Conservation (phyloP, 2,888 invertebrate genomes). For the Yponomeuta sedellus region DNA sequence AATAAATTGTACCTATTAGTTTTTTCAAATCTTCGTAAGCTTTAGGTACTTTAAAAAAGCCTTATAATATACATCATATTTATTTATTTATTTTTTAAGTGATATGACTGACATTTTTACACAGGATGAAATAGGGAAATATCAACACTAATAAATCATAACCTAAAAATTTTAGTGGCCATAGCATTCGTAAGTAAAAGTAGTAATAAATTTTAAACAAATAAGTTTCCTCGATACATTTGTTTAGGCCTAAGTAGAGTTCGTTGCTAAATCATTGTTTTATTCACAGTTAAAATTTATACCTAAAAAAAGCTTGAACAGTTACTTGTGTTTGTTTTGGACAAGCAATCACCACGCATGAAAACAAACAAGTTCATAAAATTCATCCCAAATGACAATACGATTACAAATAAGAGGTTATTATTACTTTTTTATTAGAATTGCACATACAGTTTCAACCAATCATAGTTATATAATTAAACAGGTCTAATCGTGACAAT, state of each 20-base stretch:
- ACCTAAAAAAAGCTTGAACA: background rate
- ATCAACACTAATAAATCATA: slow-evolving; percentile 2
- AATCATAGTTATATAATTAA: no score
- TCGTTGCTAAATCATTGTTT: slow-evolving; percentile 11
- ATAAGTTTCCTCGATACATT: slow-evolving; percentile 9
- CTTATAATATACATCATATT: slow-evolving; percentile 42
- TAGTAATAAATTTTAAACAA: background rate
- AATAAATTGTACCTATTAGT: slow-evolving; percentile 22
- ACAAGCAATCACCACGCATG: background rate
- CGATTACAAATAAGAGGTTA: background rate
- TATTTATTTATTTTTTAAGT: slow-evolving; percentile 46
- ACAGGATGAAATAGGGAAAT: slow-evolving; percentile 40
- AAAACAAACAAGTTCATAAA: background rate
- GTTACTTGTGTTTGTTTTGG: background rate
- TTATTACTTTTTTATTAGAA: background rate
- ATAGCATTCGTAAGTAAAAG: slow-evolving; percentile 6
- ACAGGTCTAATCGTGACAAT: no score
- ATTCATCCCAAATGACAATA: background rate
- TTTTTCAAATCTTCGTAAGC: slow-evolving; percentile 34
- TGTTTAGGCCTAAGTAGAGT: slow-evolving; percentile 9
- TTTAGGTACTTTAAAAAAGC: background rate
- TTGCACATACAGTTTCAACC: background rate
- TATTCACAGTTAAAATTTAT: background rate
- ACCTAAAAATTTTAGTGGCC: slow-evolving; percentile 9
- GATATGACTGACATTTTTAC: slow-evolving; percentile 68